These are phyloP conservation scores for Glandiceps talaboti DNA, from an alignment of 53 echinoderm and acorn worm species.

Conservation along the genomic window DNA sequence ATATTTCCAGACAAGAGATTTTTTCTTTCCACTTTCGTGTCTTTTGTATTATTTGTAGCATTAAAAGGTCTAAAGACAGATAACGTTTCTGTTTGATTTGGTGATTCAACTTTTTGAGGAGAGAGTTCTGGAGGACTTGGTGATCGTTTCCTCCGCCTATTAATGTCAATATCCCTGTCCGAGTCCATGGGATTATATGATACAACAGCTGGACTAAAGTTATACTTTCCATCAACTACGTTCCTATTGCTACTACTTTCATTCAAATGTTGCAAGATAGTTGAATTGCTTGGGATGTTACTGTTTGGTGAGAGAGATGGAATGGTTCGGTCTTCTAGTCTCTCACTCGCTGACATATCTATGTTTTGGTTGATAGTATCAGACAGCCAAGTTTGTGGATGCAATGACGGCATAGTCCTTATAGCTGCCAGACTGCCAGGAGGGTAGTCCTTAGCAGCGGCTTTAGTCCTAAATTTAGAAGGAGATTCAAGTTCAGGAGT, in stretches of 20 bases:
- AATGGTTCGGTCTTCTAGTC: background rate
- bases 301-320: background rate
- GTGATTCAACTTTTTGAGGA: background rate
- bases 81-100: background rate
- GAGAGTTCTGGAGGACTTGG: background rate
- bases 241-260: background rate
- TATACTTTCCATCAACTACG: background rate
- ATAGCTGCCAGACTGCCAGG: background rate
- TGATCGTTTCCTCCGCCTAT: background rate
- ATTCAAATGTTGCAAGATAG: background rate
- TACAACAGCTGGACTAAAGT: background rate
- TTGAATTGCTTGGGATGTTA: background rate
- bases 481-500: background rate
- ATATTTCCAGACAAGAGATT: conserved; percentile 1
- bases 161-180: background rate
- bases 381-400: background rate
- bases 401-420: background rate
- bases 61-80: conserved; percentile 10
- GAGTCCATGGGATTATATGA: background rate
- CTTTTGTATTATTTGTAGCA: conserved; percentile 22
- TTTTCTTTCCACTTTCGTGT: conserved; percentile 54
- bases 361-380: background rate
- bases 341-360: background rate
- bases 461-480: background rate
- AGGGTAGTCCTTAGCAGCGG: background rate